Evolutionary conservation across 2,113 vertebrate genomes (phyloP).

Genomic region (Anhinga rufa): DNA sequence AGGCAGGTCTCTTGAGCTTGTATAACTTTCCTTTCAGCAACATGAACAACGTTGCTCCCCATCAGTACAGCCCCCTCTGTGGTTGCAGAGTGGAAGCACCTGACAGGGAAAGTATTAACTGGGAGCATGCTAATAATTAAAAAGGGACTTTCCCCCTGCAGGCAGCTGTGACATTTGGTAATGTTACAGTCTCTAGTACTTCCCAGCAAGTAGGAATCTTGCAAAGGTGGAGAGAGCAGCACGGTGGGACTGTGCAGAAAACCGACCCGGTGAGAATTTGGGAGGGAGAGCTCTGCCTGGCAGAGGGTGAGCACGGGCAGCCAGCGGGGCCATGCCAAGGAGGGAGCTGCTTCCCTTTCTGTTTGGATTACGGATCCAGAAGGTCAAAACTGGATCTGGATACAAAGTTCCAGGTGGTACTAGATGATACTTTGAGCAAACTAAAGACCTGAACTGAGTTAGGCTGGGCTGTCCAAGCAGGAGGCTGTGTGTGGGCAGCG

Average conservation of each 20-base stretch:
- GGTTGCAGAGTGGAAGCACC: slow-evolving; percentile 6
- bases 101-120: slow-evolving; percentile 13
- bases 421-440: not conserved
- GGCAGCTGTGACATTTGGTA: slow-evolving; percentile 2
- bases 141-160: slow-evolving; percentile 16
- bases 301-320: not conserved
- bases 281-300: not conserved
- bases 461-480: not conserved
- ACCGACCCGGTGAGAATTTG: fast-evolving
- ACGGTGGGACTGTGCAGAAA: not conserved
- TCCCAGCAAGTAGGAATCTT: not conserved
- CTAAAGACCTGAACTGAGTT: not conserved
- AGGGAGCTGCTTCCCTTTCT: not conserved
- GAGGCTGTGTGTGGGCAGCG: fast-evolving
- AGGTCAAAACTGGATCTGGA: not conserved
- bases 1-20: not conserved
- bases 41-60: not conserved
- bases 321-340: no score
- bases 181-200: not conserved
- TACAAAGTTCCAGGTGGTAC: not conserved
- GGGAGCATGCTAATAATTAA: not conserved
- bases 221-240: not conserved
- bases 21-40: not conserved
- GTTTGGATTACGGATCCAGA: not conserved
- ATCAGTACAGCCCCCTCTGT: not conserved